Conservation (phyloP, 1,140 invertebrate genomes). For the Bombus superbus region DNA sequence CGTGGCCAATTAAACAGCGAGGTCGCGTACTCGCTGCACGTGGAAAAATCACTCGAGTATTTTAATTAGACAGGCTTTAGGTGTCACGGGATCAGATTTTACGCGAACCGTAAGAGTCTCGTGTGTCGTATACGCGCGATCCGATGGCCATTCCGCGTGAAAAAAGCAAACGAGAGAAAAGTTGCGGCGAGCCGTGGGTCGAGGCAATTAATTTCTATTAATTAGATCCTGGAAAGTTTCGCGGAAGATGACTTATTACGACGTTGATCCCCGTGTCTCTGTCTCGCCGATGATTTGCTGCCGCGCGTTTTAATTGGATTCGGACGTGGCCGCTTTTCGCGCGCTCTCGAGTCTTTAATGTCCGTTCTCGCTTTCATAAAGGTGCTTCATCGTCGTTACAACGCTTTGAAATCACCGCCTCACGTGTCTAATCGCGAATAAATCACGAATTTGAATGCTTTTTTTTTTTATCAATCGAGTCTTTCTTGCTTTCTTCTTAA, state of each 20-base stretch:
- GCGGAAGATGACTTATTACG: slow-evolving; percentile 46
- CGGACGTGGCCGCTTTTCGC: slow-evolving; percentile 47
- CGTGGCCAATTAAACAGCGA: slow-evolving; percentile 4
- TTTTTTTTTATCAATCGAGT: not conserved
- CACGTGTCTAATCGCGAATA: not conserved
- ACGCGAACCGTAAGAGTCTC: not conserved
- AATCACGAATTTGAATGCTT: not conserved
- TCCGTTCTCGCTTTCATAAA: slow-evolving; percentile 55
- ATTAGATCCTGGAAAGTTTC: slow-evolving; percentile 51
- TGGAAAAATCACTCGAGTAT: not conserved
- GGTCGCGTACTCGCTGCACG: not conserved
- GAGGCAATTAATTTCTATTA: slow-evolving; percentile 57
- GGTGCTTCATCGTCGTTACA: not conserved
- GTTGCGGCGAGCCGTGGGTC: not conserved
- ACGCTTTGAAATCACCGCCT: too few species aligned
- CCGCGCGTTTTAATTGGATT: slow-evolving; percentile 55
- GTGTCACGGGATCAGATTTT: slow-evolving; percentile 17
- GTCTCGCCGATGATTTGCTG: slow-evolving; percentile 61
- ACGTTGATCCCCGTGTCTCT: slow-evolving; percentile 33
- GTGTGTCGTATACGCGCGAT: not conserved
- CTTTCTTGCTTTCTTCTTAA: not conserved
- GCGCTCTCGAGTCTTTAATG: not conserved
- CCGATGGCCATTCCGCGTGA: not conserved
- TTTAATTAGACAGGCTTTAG: slow-evolving; percentile 37
- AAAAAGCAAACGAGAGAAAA: slow-evolving; percentile 8